Evolutionary conservation across 2,113 vertebrate species (phyloP).

Genomic region (Cromileptes altivelis): DNA sequence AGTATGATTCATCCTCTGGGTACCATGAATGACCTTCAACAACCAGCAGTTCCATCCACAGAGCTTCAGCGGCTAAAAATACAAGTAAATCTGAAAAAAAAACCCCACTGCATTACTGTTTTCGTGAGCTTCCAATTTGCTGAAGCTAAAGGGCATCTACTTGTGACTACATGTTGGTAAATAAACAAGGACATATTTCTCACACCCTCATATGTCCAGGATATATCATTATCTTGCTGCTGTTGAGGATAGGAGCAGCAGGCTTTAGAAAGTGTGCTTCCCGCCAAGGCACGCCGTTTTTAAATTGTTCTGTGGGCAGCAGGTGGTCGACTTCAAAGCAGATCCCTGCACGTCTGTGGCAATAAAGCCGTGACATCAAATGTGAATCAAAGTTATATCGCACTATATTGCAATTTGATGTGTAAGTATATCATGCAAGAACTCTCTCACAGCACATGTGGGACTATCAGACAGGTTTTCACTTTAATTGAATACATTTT

Average conservation of each 20-base stretch:
- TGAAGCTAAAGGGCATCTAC: neutral
- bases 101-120: neutral
- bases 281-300: conserved; percentile 37
- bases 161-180: neutral
- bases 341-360: conserved; percentile 40
- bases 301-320: conserved; percentile 45
- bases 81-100: neutral
- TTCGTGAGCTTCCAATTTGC: neutral
- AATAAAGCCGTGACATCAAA: conserved; percentile 47
- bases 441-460: neutral
- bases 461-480: neutral
- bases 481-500: conserved; percentile 10
- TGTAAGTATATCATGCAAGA: neutral
- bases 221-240: conserved; percentile 28
- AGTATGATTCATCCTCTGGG: too few species aligned
- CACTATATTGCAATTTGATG: conserved; percentile 7
- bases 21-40: neutral
- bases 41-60: neutral
- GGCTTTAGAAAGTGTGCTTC: conserved; percentile 20
- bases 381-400: conserved; percentile 39
- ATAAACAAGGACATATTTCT: conserved; percentile 5
- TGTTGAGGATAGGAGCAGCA: conserved; percentile 6
- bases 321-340: conserved; percentile 60
- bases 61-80: neutral
- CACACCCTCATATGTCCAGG: neutral